phyloP scores from a whole-genome alignment of 2,888 invertebrate species.

The Zele albiditarsus region DNA sequence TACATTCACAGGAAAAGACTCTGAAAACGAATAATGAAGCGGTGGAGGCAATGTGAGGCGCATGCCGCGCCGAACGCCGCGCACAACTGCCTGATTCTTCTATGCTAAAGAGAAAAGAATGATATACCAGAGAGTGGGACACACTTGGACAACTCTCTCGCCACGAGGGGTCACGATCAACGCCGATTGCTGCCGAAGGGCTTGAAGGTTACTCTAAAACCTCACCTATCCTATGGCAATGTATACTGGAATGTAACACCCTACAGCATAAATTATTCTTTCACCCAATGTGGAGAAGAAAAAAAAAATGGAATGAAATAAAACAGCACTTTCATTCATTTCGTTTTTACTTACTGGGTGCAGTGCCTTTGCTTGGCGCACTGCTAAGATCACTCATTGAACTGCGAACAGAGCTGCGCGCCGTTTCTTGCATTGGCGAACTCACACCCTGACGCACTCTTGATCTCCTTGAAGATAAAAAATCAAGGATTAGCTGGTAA shows the following conservation, averaged over 20 bases:
- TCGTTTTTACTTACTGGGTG: constrained; percentile 63
- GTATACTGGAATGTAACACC: background rate
- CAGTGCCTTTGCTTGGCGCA: constrained; percentile 64
- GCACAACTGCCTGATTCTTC: constrained; percentile 6
- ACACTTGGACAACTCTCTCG: constrained; percentile 7
- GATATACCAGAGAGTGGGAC: background rate
- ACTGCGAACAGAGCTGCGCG: constrained; percentile 70
- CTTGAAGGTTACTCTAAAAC: constrained; percentile 23
- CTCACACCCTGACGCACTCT: constrained; percentile 66
- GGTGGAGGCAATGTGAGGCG: constrained; percentile 6
- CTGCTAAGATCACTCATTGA: constrained; percentile 70
- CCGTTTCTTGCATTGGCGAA: constrained; percentile 69
- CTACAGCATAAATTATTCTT: constrained; percentile 23
- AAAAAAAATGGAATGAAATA: background rate
- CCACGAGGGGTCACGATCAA: constrained; percentile 58
- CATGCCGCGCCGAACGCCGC: constrained; percentile 7
- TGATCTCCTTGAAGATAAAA: constrained; percentile 57
- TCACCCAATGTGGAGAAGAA: background rate
- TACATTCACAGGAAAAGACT: background rate
- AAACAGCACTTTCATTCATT: background rate
- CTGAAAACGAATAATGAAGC: background rate
- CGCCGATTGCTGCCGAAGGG: constrained; percentile 57
- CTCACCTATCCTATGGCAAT: background rate
- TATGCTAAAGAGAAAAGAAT: background rate
- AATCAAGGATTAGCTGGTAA: background rate